These are phyloP conservation scores for Sorex fumeus DNA, from an alignment of 2,113 vertebrate species.

Conservation along the genomic window DNA sequence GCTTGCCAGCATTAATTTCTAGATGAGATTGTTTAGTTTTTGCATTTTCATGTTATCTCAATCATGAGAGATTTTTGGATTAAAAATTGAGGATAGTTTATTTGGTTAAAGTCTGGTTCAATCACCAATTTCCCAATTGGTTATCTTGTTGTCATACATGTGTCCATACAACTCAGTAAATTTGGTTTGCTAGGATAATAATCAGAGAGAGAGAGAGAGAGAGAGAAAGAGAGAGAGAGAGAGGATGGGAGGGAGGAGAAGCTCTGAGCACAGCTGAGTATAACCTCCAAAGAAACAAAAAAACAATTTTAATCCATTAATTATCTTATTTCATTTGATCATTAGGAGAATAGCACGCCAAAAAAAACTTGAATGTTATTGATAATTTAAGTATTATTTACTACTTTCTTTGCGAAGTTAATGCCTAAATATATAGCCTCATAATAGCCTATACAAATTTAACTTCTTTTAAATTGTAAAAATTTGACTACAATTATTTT, in stretches of 20 bases:
- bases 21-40: constrained; percentile 56
- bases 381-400: background rate
- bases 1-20: constrained; percentile 43
- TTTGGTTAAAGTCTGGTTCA: background rate
- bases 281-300: too few relatives aligned
- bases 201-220: too few relatives aligned
- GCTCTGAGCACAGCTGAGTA: too few relatives aligned
- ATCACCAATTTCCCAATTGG: background rate
- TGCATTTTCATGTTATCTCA: constrained; percentile 69
- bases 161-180: background rate
- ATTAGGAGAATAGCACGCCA: background rate
- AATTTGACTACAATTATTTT: constrained; percentile 4
- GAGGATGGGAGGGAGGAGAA: too few relatives aligned
- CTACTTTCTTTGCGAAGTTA: background rate
- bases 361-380: background rate
- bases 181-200: background rate
- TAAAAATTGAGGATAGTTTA: constrained; percentile 2
- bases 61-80: constrained; percentile 67
- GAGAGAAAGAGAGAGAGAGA: too few relatives aligned
- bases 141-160: background rate
- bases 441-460: background rate
- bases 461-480: background rate
- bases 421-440: background rate
- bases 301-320: background rate
- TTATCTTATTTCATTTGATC: background rate